Evolutionary conservation across 2,797 vertebrate species (phyloP), one percentile per base, ranked within the genome.

Genomic region (Danionella dracula): DNA sequence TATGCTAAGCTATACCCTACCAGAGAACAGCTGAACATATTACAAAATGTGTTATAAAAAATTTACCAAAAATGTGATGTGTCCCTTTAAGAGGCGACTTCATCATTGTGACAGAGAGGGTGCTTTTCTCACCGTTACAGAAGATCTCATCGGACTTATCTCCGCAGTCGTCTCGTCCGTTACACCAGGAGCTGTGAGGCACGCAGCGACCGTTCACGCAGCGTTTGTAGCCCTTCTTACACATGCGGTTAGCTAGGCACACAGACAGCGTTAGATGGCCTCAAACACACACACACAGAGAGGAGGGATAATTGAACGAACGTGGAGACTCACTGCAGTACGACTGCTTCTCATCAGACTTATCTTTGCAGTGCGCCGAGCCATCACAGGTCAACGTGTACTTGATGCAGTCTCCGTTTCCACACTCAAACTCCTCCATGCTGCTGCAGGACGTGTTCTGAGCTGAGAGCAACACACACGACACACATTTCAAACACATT

Each of bases 101-200:
- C n/a, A n/a, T n/a, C n/a, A n/a, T n/a, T n/a, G n/a, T n/a, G n/a
- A n/a, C n/a, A n/a, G n/a, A n/a, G n/a, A n/a, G n/a, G n/a, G n/a
- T n/a, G n/a, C n/a, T n/a, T n/a, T 3, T 41, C 68, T 65, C 88
- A 99, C 96, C 86, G 88, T 94, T 93, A 71, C 96, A 99, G 78
- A 93, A 91, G 29, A 88, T 70, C 76, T 99, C 96, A 78, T 99
- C 96, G 1, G 96, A 94, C 70, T 88, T 92, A 83, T 99, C 96
- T 11, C 93, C 92, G 12, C 96, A 99, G 78, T 99, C 92, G 2
- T 98, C 87, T 64, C 78, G 80, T 1, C 92, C 92, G 2, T 98
- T 92, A 75, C 96, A 99, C 67, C 95, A 88, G 72, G 86, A 91
- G 53, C 79, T 65, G 2, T 90, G 92, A 1, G 81, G 80, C 51